Evolutionary conservation across 2,797 vertebrate species (phyloP).

Genomic region (Syngnathus rostellatus): DNA sequence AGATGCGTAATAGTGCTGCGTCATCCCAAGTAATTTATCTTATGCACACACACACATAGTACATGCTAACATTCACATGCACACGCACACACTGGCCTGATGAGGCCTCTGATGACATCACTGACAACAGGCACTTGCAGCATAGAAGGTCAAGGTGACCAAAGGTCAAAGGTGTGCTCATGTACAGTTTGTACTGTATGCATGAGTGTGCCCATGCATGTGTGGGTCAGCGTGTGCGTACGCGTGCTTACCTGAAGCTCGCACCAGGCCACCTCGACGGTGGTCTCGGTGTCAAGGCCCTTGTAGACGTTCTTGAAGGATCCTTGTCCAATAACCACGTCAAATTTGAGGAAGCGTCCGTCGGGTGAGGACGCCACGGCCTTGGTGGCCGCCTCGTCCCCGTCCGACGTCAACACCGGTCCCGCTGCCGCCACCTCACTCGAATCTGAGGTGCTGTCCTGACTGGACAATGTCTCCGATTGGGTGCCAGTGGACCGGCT

Average conservation of each 20-base stretch:
- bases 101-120: neutral
- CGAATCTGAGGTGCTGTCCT: slow-evolving; percentile 17
- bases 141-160: neutral
- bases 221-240: neutral
- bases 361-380: slow-evolving; percentile 74
- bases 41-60: neutral
- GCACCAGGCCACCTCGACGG: slow-evolving; percentile 95
- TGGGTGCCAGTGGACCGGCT: neutral
- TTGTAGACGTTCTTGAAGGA: slow-evolving; percentile 93
- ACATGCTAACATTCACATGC: too few relatives aligned
- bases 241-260: slow-evolving; percentile 79
- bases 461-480: neutral
- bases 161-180: too few relatives aligned
- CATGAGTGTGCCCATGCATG: neutral
- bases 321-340: slow-evolving; percentile 89
- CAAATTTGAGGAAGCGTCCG: slow-evolving; percentile 90
- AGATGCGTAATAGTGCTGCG: slow-evolving; percentile 32
- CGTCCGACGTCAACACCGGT: neutral
- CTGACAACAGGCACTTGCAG: neutral
- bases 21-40: slow-evolving; percentile 18
- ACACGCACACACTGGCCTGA: neutral
- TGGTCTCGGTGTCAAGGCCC: slow-evolving; percentile 90
- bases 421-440: slow-evolving; percentile 14
- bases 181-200: neutral
- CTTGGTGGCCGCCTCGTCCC: slow-evolving; percentile 56